These are phyloP conservation scores for Illadopsis cleaveri DNA, from an alignment of 2,113 vertebrate species.

Conservation along the genomic window DNA sequence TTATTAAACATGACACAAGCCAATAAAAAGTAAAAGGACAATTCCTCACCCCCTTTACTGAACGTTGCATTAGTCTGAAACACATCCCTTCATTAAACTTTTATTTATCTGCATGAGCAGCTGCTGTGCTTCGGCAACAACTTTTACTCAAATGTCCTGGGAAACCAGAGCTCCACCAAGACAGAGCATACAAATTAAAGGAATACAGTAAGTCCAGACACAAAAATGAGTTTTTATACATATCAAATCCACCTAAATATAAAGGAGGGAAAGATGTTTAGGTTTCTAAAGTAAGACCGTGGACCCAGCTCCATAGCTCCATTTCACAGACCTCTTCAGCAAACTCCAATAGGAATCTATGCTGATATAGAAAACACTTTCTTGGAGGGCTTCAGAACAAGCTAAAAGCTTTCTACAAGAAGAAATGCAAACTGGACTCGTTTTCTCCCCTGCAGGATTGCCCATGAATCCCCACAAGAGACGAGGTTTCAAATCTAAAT, in stretches of 20 bases:
- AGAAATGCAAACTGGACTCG: background rate
- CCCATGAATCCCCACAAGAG: background rate
- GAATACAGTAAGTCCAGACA: background rate
- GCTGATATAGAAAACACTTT: background rate
- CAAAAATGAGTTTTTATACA: background rate
- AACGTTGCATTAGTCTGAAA: background rate
- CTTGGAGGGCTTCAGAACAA: background rate
- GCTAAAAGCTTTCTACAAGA: background rate
- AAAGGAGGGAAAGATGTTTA: background rate
- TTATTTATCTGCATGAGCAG: background rate
- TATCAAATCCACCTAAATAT: background rate
- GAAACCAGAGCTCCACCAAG: background rate
- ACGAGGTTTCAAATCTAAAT: background rate
- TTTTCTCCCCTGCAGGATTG: background rate
- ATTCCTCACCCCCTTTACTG: background rate
- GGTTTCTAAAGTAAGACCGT: background rate
- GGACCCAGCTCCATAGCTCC: background rate
- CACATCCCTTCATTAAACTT: background rate
- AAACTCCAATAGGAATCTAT: background rate
- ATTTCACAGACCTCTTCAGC: background rate
- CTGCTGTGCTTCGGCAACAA: background rate
- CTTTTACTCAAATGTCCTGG: background rate
- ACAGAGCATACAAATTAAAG: background rate
- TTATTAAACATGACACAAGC: background rate
- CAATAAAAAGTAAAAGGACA: background rate